phyloP scores from a whole-genome alignment of 2,888 invertebrate species.

The Drosophila dives region DNA sequence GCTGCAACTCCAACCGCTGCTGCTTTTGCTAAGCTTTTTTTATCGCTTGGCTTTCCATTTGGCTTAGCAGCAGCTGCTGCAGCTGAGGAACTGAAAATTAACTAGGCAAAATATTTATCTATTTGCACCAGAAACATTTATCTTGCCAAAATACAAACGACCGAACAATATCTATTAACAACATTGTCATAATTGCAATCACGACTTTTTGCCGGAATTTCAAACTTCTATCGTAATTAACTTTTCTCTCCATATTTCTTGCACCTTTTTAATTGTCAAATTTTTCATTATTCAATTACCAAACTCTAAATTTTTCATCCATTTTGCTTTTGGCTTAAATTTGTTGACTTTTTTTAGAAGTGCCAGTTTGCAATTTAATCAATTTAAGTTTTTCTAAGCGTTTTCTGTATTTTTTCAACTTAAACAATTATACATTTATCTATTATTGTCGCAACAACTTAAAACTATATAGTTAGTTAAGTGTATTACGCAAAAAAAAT shows the following conservation, averaged over 20 bases:
- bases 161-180: conserved; percentile 6
- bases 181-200: conserved; percentile 1
- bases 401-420: background rate
- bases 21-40: conserved; percentile 26
- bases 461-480: conserved; percentile 13
- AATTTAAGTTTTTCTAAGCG: background rate
- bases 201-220: background rate
- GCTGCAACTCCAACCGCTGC: conserved; percentile 25
- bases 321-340: background rate
- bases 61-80: conserved; percentile 56
- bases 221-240: background rate
- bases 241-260: background rate
- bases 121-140: conserved; percentile 23
- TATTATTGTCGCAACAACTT: conserved; percentile 21
- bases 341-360: background rate
- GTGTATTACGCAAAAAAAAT: conserved; percentile 1
- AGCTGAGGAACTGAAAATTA: conserved; percentile 53
- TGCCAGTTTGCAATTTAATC: background rate
- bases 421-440: conserved; percentile 16
- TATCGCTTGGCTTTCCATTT: conserved; percentile 63
- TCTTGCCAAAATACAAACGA: conserved; percentile 14
- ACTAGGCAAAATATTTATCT: conserved; percentile 53
- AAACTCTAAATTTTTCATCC: background rate
- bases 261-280: background rate
- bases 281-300: background rate